Conservation (phyloP, 2,113 vertebrate genomes). For the Tachysurus vachellii region DNA sequence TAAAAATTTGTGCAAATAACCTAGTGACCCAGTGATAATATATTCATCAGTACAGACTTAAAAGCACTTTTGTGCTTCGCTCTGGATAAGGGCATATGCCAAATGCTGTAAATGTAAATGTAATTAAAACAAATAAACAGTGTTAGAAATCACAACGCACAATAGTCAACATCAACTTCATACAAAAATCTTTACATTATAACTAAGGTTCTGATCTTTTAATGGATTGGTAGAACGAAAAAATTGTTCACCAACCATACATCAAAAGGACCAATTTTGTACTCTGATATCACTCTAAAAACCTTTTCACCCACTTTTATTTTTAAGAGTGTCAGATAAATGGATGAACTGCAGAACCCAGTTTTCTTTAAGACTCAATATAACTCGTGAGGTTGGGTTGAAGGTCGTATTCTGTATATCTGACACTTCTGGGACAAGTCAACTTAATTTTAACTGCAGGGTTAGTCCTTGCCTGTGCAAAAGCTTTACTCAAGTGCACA, state of each 20-base stretch:
- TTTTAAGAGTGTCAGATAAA: background rate
- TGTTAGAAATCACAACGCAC: background rate
- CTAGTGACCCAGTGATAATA: too few relatives aligned
- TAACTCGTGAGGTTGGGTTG: background rate
- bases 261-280: background rate
- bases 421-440: conserved; percentile 35
- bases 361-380: conserved; percentile 29
- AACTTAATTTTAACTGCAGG: conserved; percentile 26
- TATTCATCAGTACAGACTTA: too few relatives aligned
- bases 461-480: background rate
- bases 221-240: background rate
- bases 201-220: background rate
- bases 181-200: background rate
- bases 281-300: background rate
- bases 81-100: too few relatives aligned
- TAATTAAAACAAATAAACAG: background rate
- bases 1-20: too few relatives aligned
- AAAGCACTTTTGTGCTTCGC: too few relatives aligned
- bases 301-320: background rate
- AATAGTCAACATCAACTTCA: background rate
- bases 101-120: too few relatives aligned
- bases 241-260: background rate
- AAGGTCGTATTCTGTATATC: conserved; percentile 1
- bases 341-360: background rate
- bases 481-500: background rate